Evolutionary conservation across 1,140 invertebrate species (phyloP).

Genomic region (Ooceraea biroi): DNA sequence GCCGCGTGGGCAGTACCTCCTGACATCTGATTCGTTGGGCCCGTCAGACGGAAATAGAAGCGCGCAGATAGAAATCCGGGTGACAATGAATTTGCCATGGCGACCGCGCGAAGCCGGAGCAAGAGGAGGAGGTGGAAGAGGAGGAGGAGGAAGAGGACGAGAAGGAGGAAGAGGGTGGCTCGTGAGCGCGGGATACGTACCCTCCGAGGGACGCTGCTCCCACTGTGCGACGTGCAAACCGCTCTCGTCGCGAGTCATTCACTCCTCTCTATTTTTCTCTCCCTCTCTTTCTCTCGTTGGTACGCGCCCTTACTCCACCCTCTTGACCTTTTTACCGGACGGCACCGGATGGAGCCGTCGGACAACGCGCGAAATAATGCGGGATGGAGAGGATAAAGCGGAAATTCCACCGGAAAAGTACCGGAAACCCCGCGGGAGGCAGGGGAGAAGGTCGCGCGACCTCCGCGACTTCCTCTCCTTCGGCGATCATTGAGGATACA

Average conservation of each 20-base stretch:
- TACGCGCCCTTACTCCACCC: no score
- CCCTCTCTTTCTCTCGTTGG: neutral
- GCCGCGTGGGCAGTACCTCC: slow-evolving; percentile 35
- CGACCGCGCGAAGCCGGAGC: slow-evolving; percentile 37
- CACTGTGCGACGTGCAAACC: no score
- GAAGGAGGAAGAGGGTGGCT: neutral
- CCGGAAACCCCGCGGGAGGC: no score
- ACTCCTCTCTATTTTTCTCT: neutral
- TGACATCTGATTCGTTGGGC: slow-evolving; percentile 52
- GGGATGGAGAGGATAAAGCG: no score
- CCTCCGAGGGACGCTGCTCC: neutral
- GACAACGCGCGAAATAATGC: no score
- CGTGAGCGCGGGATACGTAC: slow-evolving; percentile 21
- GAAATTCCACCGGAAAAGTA: no score
- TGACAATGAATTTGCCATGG: slow-evolving; percentile 59
- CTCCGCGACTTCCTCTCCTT: no score
- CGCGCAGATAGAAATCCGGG: slow-evolving; percentile 46
- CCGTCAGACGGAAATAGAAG: slow-evolving; percentile 56
- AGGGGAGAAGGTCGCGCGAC: no score
- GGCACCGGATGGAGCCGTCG: no score
- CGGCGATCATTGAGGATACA: no score
- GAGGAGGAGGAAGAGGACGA: neutral
- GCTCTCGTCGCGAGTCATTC: slow-evolving; percentile 1
- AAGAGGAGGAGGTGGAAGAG: neutral
- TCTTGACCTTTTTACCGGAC: no score